Evolutionary conservation across 2,113 vertebrate genomes (phyloP), one percentile per base, ranked within the genome.

Genomic region (Zapus hudsonius): DNA sequence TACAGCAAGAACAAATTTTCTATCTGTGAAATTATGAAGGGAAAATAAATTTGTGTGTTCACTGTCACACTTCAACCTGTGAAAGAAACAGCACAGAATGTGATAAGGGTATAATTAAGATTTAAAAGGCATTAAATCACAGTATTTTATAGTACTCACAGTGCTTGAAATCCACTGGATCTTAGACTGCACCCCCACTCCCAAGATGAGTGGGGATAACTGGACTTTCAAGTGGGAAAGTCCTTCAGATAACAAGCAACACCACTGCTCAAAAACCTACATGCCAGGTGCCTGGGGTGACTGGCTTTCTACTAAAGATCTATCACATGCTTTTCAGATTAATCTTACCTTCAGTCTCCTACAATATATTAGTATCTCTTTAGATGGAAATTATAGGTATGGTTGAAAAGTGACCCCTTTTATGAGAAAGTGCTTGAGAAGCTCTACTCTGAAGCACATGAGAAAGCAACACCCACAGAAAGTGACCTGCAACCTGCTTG

Each of bases 401-500:
- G 19, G 13, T 63, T 89, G 70, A 81, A 91, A 93, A 78, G 19
- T n/a, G 81, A 52, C 25, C 67, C 31, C 16, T 87, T 44, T 29
- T 70, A 13, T 11, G 31, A 47, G 78, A 55, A 89, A 67, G 33
- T 0, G 33, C 36, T 12, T 27, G 67, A 80, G 69, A 70, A 0
- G 11, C 16, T 63, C 2, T 16, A 1, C 31, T 6, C 2, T 31
- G n/a, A 70, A 84, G 40, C 13, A 38, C 0, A 4, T 0, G 0
- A 44, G 31, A 31, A n/a, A 52, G 47, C 31, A 79, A n/a, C 13
- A 27, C 19, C 17, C 8, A 4, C 17, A n/a, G 31, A 3, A 17
- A 0, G 5, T 5, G 1, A 23, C 44, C 5, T 66, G 29, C 13
- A 44, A 44, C 29, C 83, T 66, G 31, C 64, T 1, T 1, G 9